Percentiles rank a stretch among this genome's conserved stretches.
These are phyloP conservation scores for Heliconius eleuchia DNA, from an alignment of 1,140 invertebrate genomes.

Conservation along the genomic window DNA sequence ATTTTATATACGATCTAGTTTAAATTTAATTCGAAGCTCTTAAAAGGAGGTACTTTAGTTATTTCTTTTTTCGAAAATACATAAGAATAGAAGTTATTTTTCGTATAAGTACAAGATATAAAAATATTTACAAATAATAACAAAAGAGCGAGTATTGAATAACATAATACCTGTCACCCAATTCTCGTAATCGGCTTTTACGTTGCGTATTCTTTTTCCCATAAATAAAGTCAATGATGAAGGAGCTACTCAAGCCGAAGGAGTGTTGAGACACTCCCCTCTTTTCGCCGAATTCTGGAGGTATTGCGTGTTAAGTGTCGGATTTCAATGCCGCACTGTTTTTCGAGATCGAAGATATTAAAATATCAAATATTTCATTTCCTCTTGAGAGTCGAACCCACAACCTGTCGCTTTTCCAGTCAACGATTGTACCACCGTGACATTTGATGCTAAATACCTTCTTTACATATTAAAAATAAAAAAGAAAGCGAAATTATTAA, in stretches of 20 bases:
- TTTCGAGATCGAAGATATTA: too few relatives aligned
- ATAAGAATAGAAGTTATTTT: not conserved
- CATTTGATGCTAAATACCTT: too few relatives aligned
- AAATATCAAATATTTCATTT: too few relatives aligned
- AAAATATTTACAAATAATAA: not conserved
- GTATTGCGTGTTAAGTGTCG: too few relatives aligned
- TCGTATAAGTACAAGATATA: not conserved
- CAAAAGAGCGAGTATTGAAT: slow-evolving; percentile 15
- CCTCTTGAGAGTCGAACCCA: too few relatives aligned
- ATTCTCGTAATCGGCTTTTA: slow-evolving; percentile 22
- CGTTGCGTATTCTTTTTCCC: not conserved
- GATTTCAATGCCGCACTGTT: too few relatives aligned
- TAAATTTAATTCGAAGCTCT: not conserved
- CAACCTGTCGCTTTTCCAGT: too few relatives aligned
- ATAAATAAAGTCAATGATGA: not conserved
- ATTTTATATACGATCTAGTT: not conserved
- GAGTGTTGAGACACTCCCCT: too few relatives aligned
- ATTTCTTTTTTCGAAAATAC: not conserved
- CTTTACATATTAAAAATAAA: not conserved
- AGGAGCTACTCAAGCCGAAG: too few relatives aligned
- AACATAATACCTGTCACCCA: slow-evolving; percentile 21
- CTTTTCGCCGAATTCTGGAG: too few relatives aligned
- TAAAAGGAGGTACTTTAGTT: not conserved
- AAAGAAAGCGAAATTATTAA: not conserved
- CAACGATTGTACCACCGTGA: too few relatives aligned